These are phyloP conservation scores for Miltochrista miniata DNA, from an alignment of 2,888 invertebrate species.

Conservation along the genomic window DNA sequence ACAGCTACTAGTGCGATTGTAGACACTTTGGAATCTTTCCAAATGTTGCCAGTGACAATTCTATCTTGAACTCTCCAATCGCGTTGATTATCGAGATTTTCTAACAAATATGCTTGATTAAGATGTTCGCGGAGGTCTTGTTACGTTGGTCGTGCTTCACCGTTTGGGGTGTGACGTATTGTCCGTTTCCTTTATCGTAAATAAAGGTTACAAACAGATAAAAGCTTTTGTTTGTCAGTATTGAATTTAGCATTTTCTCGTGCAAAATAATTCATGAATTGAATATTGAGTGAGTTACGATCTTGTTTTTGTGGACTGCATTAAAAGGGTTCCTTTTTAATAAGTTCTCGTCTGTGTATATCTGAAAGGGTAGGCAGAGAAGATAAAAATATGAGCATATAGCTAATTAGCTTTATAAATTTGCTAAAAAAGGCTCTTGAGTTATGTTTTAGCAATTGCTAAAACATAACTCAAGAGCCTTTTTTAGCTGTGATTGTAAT, in stretches of 20 bases:
- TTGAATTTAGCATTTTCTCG: conserved; percentile 22
- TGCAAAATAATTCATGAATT: conserved; percentile 20
- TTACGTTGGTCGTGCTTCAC: conserved; percentile 37
- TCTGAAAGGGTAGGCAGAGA: too few species aligned
- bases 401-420: too few species aligned
- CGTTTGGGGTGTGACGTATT: conserved; percentile 54
- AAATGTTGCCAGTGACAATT: conserved; percentile 50
- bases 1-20: conserved; percentile 57
- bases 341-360: too few species aligned
- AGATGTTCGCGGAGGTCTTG: conserved; percentile 38
- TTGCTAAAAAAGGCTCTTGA: too few species aligned
- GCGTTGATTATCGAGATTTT: conserved; percentile 32
- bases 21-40: conserved; percentile 71
- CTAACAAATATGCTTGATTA: conserved; percentile 20
- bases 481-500: too few species aligned
- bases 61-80: conserved; percentile 38
- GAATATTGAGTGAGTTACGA: conserved; percentile 7
- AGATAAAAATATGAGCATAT: too few species aligned
- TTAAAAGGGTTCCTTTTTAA: neutral
- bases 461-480: too few species aligned
- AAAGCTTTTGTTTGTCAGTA: conserved; percentile 33
- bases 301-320: conserved; percentile 5
- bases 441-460: too few species aligned
- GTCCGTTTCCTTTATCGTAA: conserved; percentile 54
- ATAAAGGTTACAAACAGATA: conserved; percentile 46